Base-by-base conservation (phyloP, 2,113 vertebrate genomes). In the Calidris pygmaea region DNA sequence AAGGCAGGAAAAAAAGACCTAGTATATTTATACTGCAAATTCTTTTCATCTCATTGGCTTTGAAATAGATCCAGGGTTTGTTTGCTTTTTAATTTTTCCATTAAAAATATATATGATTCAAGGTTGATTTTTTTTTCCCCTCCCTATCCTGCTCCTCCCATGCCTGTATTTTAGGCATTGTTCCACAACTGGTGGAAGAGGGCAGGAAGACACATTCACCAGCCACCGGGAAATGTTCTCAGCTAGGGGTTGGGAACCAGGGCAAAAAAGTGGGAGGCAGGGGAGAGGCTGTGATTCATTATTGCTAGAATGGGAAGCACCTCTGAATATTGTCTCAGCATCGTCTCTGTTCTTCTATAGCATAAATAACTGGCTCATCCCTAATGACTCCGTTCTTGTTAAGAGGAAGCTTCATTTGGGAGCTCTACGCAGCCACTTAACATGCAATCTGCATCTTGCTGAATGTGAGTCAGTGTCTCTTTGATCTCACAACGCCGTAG, bases 31-130 rank as follows among this genome's bases (percentile, higher is more conserved):
- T 85, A 77, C 62, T 72, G 48, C 19, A 85, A 92, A 89, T 85
- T 91, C 70, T 91, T 93, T 95, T 93, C 48, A 92, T 89, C 83
- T 30, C 58, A 12, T 32, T 85, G 70, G 24, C 90, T 96, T 93
- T 89, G 66, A 92, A 34, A 85, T 14, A 59, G 62, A 78, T 68
- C 48, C 80, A 58, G 21, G 12, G 10, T 62, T 93, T 92, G 53
- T 84, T 91, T 94, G 73, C 80, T 82, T 66, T 75, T 77, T 80
- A 75, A 52, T 83, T 96, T 90, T 93, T 90, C 32, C 7, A 3
- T 84, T 82, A 62, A 81, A 81, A 66, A 89, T 52, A 60, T 10
- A 34, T 2, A 17, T 24, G 13, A 63, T 84, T 80, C 35, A 9
- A 88, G 30, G 26, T 4, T 34, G 24, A 24, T 12, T 48, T 13